Percentiles rank a stretch among this genome's conserved stretches.
phyloP scores from a whole-genome alignment of 1,140 invertebrate species.

The Teleopsis dalmanni region DNA sequence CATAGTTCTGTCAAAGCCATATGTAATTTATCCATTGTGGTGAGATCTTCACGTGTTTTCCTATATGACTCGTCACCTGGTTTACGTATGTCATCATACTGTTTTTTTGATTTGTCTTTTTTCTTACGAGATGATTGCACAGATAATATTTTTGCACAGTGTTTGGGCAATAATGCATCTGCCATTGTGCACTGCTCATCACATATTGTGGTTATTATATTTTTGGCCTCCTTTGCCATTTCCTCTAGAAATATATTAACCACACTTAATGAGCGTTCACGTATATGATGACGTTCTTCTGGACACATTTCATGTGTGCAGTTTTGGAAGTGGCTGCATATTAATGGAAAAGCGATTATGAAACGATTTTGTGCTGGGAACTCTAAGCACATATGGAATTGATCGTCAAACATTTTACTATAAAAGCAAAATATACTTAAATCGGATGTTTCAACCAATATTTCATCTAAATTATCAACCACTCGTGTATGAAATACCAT shows the following conservation, averaged over 20 bases:
- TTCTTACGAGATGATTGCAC: slow-evolving; percentile 84
- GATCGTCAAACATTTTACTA: slow-evolving; percentile 93
- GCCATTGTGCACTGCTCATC: slow-evolving; percentile 93
- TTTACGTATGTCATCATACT: slow-evolving; percentile 72
- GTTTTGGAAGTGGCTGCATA: slow-evolving; percentile 96
- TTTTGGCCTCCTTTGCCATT: slow-evolving; percentile 98
- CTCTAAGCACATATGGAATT: slow-evolving; percentile 97
- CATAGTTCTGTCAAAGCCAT: slow-evolving; percentile 97
- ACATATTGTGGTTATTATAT: slow-evolving; percentile 97
- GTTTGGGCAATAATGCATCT: slow-evolving; percentile 89
- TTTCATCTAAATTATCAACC: slow-evolving; percentile 97
- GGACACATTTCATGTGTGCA: slow-evolving; percentile 97
- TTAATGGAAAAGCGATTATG: slow-evolving; percentile 94
- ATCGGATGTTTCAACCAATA: slow-evolving; percentile 93
- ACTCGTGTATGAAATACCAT: slow-evolving; percentile 96
- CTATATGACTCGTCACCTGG: slow-evolving; percentile 91
- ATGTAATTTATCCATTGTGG: slow-evolving; percentile 97
- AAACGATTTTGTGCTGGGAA: slow-evolving; percentile 97
- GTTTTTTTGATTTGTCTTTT: slow-evolving; percentile 86
- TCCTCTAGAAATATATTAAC: slow-evolving; percentile 97
- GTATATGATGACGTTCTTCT: slow-evolving; percentile 94
- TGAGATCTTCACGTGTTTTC: slow-evolving; percentile 92
- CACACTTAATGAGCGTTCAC: slow-evolving; percentile 90
- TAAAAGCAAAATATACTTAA: slow-evolving; percentile 97
- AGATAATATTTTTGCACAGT: slow-evolving; percentile 83